These are phyloP conservation scores for Terebella lapidaria DNA, from an alignment of 2,888 invertebrate species.

Conservation along the genomic window DNA sequence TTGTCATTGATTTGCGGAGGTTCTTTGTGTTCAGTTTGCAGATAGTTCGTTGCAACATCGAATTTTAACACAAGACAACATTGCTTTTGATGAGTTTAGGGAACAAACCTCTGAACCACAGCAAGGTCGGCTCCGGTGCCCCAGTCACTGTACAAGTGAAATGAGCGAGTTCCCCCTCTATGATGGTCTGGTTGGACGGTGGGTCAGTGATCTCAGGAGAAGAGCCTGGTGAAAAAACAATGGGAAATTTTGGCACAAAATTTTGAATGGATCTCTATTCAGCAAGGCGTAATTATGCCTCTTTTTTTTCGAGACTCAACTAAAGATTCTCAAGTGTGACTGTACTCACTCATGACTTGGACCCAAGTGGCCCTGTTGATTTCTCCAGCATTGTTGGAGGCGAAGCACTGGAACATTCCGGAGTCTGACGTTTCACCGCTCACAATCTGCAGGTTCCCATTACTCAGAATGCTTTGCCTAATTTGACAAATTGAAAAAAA, in stretches of 20 bases:
- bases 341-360: constrained; percentile 87
- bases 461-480: too few relatives aligned
- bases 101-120: constrained; percentile 75
- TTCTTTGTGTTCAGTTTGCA: too few relatives aligned
- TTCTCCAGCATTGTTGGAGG: constrained; percentile 84
- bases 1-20: too few relatives aligned
- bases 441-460: constrained; percentile 76
- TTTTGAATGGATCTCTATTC: too few relatives aligned
- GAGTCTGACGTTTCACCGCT: constrained; percentile 77
- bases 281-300: too few relatives aligned
- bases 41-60: too few relatives aligned
- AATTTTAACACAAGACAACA: too few relatives aligned
- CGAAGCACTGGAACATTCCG: constrained; percentile 93
- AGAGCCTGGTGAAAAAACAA: constrained; percentile 62
- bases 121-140: constrained; percentile 82
- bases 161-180: constrained; percentile 88
- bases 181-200: constrained; percentile 80
- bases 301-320: too few relatives aligned
- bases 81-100: too few relatives aligned
- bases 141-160: constrained; percentile 84
- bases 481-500: too few relatives aligned
- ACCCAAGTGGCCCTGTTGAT: constrained; percentile 85
- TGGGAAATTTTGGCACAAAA: too few relatives aligned
- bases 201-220: constrained; percentile 79
- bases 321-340: too few relatives aligned